Base-by-base conservation (phyloP, 2,888 invertebrate genomes). In the Xanthorhoe designata region DNA sequence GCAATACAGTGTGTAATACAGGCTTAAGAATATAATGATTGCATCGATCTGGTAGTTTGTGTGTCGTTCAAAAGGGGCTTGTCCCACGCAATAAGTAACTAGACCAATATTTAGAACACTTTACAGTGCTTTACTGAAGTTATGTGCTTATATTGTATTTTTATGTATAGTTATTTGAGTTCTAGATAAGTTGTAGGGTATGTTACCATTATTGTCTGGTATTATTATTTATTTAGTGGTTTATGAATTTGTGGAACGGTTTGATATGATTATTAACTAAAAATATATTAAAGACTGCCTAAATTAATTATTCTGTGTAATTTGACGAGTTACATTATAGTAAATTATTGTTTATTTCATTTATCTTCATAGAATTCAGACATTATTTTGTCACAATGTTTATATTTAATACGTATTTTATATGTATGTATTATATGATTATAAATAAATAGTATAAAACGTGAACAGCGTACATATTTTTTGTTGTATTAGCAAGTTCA, bases 21-120 rank as follows among this genome's bases (percentile, higher is more conserved):
- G 80, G 75, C 80, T 79, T 80, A 71, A 74, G 72, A 76, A 73
- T 47, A 78, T 78, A 79, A 81, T 76, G 79, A 83, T 80, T 80
- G 81, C 84, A 86, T 86, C 82, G 84, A 86, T 87, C 83, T 83
- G 82, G 80, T 90, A 88, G 83, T 84, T 80, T 79, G 63, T 79
- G 62, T 77, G 73, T 71, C 77, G 74, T 74, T 77, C 72, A 79
- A 78, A 79, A 80, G 81, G 86, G 80, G 63, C 70, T 69, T 69
- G 85, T 84, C 84, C 86, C 83, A 79, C 75, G 92, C 92, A 92
- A 93, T 92, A 92, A 91, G 82, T 87, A 83, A 87, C 81, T 92
- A 92, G 93, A 92, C 92, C 93, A 92, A 93, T 92, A 89, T 91
- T 90, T 92, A 92, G 90, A 90, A 88, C 83, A 85, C 90, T 91